Evolutionary conservation across 1,140 invertebrate genomes (phyloP).

Genomic region (Stratiolaelaps scimitus): DNA sequence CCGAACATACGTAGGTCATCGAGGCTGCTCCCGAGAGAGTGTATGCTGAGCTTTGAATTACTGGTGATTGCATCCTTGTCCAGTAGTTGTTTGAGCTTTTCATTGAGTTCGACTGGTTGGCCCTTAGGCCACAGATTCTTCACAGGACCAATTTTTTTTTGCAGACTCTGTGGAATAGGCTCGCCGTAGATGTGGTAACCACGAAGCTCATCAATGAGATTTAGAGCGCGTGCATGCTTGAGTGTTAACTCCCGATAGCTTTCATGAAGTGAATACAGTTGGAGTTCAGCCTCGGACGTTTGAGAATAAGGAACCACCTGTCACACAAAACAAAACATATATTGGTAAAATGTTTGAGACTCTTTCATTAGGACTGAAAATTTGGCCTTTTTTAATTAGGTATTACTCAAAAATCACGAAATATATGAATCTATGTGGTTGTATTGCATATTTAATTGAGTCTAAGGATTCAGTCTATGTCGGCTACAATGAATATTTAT

Average conservation of each 20-base stretch:
- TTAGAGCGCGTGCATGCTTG: slow-evolving; percentile 17
- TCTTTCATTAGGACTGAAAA: no score
- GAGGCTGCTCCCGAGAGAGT: neutral
- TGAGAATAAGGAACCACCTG: slow-evolving; percentile 7
- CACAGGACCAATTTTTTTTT: slow-evolving; percentile 4
- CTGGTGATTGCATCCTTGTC: neutral
- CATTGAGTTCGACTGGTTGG: slow-evolving; percentile 12
- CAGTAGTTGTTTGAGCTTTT: neutral
- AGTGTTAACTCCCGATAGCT: slow-evolving; percentile 9
- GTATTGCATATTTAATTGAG: no score
- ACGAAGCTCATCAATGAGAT: slow-evolving; percentile 17
- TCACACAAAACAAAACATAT: neutral
- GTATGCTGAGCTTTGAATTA: slow-evolving; percentile 8
- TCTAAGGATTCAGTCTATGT: no score
- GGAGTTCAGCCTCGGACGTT: slow-evolving; percentile 5
- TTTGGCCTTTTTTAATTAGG: no score
- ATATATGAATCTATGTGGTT: no score
- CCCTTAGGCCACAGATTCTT: slow-evolving; percentile 4
- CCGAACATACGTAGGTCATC: neutral
- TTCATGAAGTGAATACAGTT: slow-evolving; percentile 17
- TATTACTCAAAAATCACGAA: no score
- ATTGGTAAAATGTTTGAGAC: no score
- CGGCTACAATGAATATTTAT: no score
- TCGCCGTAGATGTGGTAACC: slow-evolving; percentile 24
- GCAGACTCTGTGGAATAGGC: slow-evolving; percentile 14